Evolutionary conservation across 2,113 vertebrate species (phyloP), one percentile per base, ranked within the genome.

Genomic region (Toxotes chatareus): DNA sequence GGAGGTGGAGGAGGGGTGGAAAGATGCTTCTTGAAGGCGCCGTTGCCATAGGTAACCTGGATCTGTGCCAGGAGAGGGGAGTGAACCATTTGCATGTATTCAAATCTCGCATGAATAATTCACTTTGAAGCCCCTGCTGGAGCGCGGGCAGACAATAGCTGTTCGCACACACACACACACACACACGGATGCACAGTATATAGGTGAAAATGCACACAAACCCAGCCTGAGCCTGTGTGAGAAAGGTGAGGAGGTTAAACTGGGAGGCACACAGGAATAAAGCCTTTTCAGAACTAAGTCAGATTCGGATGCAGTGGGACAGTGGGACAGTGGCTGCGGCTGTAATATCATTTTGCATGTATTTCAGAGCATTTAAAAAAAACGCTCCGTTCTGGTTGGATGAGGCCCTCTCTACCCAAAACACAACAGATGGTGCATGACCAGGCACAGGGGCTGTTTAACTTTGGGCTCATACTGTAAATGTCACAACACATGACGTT

Each of bases 31-130:
- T 81, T 86, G 83, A 93, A 95, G 91, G 93, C 80, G 84, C 88
- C 61, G 95, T 96, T 95, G 94, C 95, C 92, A 95, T 95, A 93
- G 94, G 94, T 94, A 87, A 95, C 93, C 93, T 94, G 92, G 92
- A 93, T 91, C 72, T 61, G 83, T 93, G 93, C 94, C 94, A 93
- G 74, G 76, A 78, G 86, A 85, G 83, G 82, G 83, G 85, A 90
- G 90, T 31, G 63, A 83, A 60, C 82, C 67, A 95, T 96, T 95
- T 95, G 94, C 94, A 95, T 95, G 93, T 95, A 95, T 95, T 95
- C 94, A 96, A 95, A 95, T 96, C 89, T 91, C 1, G 85, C 92
- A 94, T 95, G 94, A 95, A 95, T 95, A 93, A 96, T 95, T 95
- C 92, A 93, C 92, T 91, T 84, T 88, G 81, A 77, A 91, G 89